Evolutionary conservation across 2,888 invertebrate species (phyloP).

Genomic region (Cephus spinipes): DNA sequence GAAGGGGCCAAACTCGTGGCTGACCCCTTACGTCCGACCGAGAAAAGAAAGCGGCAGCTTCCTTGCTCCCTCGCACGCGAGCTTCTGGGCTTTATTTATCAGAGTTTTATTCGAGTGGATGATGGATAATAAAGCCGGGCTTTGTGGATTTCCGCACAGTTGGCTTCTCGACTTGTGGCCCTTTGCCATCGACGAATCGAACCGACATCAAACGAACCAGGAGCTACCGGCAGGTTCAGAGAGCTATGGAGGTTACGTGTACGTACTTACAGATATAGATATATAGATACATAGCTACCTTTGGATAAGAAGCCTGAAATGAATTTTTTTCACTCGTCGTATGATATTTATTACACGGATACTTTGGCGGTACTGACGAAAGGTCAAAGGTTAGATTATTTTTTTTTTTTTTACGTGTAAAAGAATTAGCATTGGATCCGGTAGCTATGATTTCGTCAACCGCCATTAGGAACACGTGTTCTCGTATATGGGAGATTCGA

Average conservation of each 20-base stretch:
- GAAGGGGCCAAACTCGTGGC: conserved; percentile 14
- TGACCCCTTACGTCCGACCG: conserved; percentile 14
- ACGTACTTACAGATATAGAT: not conserved
- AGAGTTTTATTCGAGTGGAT: conserved; percentile 25
- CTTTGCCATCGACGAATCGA: conserved; percentile 19
- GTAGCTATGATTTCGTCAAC: not conserved
- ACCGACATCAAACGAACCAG: conserved; percentile 23
- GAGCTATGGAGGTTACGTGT: not conserved
- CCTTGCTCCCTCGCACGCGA: not conserved
- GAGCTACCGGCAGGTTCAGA: not conserved
- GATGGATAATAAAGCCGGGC: conserved; percentile 25
- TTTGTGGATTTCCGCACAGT: conserved; percentile 25
- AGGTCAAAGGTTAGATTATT: conserved; percentile 10
- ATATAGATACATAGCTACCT: not conserved
- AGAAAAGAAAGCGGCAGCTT: conserved; percentile 1
- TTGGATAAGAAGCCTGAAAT: not conserved
- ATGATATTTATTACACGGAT: not conserved
- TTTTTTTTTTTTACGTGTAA: conserved; percentile 12
- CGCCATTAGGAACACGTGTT: not conserved
- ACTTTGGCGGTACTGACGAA: not conserved
- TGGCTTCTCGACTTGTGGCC: conserved; percentile 24
- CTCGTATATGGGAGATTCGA: not conserved
- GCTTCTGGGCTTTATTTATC: conserved; percentile 21
- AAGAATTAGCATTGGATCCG: not conserved
- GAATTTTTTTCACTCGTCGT: not conserved